A percentile compares a stretch with the other conserved stretches of the same genome.
Evolutionary conservation across 2,888 invertebrate genomes (phyloP).

Genomic region (Pristionchus arcanus): DNA sequence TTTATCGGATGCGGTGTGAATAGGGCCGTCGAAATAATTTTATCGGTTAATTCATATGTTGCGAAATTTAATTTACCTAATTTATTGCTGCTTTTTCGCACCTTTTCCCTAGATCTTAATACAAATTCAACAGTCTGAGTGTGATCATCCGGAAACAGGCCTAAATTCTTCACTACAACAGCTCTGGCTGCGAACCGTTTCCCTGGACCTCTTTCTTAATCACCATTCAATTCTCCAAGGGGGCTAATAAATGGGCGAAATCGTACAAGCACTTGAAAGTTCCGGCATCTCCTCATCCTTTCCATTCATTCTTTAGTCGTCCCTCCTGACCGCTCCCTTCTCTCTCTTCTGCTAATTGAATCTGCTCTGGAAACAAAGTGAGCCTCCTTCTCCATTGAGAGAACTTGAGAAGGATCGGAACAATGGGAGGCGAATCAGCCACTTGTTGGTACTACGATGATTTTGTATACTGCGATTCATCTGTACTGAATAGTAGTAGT

Average conservation of each 20-base stretch:
- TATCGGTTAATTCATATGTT: too few species aligned
- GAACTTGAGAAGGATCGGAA: neutral
- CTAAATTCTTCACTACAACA: too few species aligned
- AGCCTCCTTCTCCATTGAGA: neutral
- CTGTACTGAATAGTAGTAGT: too few species aligned
- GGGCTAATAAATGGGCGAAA: neutral
- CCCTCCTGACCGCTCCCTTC: neutral
- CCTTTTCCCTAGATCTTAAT: too few species aligned
- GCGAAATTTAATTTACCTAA: too few species aligned
- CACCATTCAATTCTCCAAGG: neutral
- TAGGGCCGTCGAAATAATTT: too few species aligned
- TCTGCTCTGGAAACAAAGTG: slow-evolving; percentile 41
- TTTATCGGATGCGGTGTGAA: neutral
- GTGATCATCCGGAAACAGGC: too few species aligned
- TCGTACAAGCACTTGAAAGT: slow-evolving; percentile 43
- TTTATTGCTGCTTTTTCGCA: too few species aligned
- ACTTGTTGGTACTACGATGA: neutral
- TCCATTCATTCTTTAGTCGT: slow-evolving; percentile 34
- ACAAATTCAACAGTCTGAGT: too few species aligned
- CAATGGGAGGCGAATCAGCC: neutral
- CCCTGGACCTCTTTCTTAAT: neutral
- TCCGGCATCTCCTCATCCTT: neutral
- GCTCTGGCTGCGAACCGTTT: too few species aligned
- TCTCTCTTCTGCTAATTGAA: slow-evolving; percentile 7
- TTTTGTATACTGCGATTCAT: too few species aligned